Conservation (phyloP, 1,140 invertebrate species). For the Hirudo medicinalis region DNA sequence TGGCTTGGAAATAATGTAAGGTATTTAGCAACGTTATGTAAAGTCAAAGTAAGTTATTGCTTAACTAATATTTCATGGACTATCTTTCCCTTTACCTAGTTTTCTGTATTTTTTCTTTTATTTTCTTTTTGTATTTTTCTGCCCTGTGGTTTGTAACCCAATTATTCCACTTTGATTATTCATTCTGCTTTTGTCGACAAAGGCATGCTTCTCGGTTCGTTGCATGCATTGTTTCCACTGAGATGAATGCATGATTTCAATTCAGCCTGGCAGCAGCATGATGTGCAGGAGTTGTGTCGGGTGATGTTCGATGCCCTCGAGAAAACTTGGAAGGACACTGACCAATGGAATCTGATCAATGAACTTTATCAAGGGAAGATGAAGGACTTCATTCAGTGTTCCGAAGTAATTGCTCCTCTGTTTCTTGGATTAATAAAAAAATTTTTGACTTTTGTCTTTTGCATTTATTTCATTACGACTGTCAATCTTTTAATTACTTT, state of each 20-base stretch:
- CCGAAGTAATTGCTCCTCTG: slow-evolving; percentile 45
- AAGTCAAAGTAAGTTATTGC: too few relatives aligned
- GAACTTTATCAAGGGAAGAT: slow-evolving; percentile 65
- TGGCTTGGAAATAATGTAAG: too few relatives aligned
- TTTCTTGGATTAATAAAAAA: slow-evolving; percentile 20
- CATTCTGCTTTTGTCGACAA: too few relatives aligned
- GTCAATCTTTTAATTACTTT: not conserved
- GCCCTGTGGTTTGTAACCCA: too few relatives aligned
- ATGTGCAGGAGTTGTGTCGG: slow-evolving; percentile 76
- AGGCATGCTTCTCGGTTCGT: too few relatives aligned
- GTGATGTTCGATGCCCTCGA: slow-evolving; percentile 85
- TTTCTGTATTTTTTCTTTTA: too few relatives aligned
- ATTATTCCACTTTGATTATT: too few relatives aligned
- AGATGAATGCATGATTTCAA: slow-evolving; percentile 8
- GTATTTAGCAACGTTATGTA: too few relatives aligned
- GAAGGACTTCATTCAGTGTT: slow-evolving; percentile 80
- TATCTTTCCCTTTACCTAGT: too few relatives aligned
- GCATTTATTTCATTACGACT: not conserved
- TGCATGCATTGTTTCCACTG: not conserved
- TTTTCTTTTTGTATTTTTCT: too few relatives aligned
- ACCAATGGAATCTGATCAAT: slow-evolving; percentile 69
- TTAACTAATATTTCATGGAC: too few relatives aligned
- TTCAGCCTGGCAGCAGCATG: slow-evolving; percentile 75
- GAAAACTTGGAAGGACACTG: slow-evolving; percentile 68
- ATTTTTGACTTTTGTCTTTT: not conserved